Conservation (phyloP, 2,113 vertebrate genomes). For the Pardalotus punctatus region DNA sequence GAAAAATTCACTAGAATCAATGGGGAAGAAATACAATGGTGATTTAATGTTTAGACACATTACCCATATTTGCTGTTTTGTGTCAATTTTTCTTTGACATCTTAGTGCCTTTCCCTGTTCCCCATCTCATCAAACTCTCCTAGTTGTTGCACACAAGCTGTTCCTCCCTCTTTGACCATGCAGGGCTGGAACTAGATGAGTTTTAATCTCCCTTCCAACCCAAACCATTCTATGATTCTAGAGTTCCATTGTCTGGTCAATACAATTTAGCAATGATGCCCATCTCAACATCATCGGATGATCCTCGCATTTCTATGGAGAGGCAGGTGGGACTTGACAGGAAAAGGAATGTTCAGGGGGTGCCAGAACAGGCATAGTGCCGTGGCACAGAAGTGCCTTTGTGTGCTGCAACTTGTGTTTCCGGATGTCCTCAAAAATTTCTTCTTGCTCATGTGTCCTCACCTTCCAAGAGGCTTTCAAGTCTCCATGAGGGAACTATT, state of each 20-base stretch:
- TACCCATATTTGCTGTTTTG: neutral
- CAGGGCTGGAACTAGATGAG: neutral
- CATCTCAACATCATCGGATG: fast-evolving
- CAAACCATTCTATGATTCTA: neutral
- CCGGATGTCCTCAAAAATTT: neutral
- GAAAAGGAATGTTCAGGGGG: fast-evolving
- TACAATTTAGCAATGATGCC: fast-evolving
- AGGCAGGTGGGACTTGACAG: neutral
- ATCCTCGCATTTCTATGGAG: fast-evolving
- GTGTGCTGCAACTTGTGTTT: fast-evolving
- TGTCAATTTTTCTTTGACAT: neutral
- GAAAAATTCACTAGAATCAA: neutral
- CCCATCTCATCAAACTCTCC: neutral
- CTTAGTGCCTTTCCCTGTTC: fast-evolving
- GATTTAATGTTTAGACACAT: neutral
- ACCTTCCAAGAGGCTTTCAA: neutral
- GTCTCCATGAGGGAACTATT: neutral
- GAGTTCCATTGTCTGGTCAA: neutral
- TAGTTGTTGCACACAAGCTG: neutral
- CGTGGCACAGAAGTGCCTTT: neutral
- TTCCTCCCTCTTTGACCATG: neutral
- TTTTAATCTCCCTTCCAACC: neutral
- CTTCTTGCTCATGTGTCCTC: neutral
- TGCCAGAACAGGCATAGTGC: neutral
- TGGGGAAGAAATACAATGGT: neutral